These are phyloP conservation scores for Apodemus sylvaticus DNA, from an alignment of 2,113 vertebrate genomes.

Conservation along the genomic window DNA sequence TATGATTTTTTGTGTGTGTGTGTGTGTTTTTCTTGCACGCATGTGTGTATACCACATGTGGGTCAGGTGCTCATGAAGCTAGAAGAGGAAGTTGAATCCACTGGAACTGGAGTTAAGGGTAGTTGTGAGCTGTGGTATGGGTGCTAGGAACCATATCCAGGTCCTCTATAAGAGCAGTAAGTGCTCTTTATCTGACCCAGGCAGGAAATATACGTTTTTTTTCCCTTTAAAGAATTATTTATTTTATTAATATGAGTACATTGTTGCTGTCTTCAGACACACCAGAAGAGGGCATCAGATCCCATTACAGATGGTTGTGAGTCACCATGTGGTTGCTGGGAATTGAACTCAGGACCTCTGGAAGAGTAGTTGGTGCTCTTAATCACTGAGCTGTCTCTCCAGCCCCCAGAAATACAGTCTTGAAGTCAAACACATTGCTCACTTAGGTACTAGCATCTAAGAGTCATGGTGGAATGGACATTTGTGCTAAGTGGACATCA, in stretches of 20 bases:
- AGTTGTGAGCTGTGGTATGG: not conserved
- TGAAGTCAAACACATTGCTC: not conserved
- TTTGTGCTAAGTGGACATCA: not conserved
- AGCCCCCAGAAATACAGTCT: constrained; percentile 45
- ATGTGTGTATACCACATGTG: not conserved
- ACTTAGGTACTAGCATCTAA: not conserved
- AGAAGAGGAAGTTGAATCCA: not conserved
- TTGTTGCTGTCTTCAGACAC: too few relatives aligned
- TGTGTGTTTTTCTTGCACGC: not conserved
- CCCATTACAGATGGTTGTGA: too few relatives aligned
- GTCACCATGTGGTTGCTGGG: too few relatives aligned
- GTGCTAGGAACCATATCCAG: not conserved
- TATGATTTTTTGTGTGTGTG: not conserved
- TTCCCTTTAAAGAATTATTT: too few relatives aligned
- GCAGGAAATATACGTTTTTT: constrained; percentile 60
- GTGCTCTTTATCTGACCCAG: not conserved
- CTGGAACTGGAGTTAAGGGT: not conserved
- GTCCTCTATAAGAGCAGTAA: not conserved
- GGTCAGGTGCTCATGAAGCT: not conserved
- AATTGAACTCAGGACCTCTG: too few relatives aligned
- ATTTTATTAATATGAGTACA: not conserved
- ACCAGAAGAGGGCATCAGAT: too few relatives aligned
- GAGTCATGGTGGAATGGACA: not conserved
- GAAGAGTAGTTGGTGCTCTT: too few relatives aligned
- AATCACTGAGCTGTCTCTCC: not conserved